Evolutionary conservation across 23 tunicate genomes (phyloP).

Genomic region (Ascidia mentula): DNA sequence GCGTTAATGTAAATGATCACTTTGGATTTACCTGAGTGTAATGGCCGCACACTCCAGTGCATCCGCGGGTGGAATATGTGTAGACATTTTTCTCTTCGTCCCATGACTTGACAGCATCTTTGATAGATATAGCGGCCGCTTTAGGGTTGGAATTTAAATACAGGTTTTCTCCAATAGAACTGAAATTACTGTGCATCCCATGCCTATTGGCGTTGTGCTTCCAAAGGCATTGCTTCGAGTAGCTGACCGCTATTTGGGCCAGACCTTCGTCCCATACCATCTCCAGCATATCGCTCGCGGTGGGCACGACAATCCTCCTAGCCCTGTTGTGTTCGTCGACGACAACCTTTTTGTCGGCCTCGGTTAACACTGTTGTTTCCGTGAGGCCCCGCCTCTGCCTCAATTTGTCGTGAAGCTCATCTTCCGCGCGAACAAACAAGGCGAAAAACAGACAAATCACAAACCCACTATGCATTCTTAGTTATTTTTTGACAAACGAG

Average conservation of each 20-base stretch:
- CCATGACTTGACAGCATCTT: conserved; percentile 30
- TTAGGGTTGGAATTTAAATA: neutral
- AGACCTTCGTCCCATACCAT: conserved; percentile 52
- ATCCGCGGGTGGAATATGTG: conserved; percentile 5
- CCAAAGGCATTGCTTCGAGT: conserved; percentile 52
- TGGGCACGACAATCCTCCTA: conserved; percentile 29
- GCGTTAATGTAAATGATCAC: too few relatives aligned
- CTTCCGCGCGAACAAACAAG: too few relatives aligned
- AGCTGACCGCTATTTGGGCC: conserved; percentile 22
- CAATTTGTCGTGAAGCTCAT: too few relatives aligned
- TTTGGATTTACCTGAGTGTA: too few relatives aligned
- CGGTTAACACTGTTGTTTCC: neutral
- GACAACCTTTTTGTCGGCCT: conserved; percentile 8
- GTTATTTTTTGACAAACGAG: too few relatives aligned
- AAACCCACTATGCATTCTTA: too few relatives aligned
- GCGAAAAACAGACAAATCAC: too few relatives aligned
- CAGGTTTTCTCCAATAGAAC: conserved; percentile 29
- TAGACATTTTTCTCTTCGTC: conserved; percentile 23
- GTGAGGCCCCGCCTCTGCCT: neutral
- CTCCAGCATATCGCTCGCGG: conserved; percentile 50
- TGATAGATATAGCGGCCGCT: neutral
- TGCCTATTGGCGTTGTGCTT: conserved; percentile 36
- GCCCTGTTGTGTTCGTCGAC: conserved; percentile 41
- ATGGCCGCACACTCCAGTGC: conserved; percentile 9
- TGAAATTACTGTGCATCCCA: neutral